Evolutionary conservation across 1,140 invertebrate genomes (phyloP), one percentile per base, ranked within the genome.

Genomic region (Eupeodes corollae): DNA sequence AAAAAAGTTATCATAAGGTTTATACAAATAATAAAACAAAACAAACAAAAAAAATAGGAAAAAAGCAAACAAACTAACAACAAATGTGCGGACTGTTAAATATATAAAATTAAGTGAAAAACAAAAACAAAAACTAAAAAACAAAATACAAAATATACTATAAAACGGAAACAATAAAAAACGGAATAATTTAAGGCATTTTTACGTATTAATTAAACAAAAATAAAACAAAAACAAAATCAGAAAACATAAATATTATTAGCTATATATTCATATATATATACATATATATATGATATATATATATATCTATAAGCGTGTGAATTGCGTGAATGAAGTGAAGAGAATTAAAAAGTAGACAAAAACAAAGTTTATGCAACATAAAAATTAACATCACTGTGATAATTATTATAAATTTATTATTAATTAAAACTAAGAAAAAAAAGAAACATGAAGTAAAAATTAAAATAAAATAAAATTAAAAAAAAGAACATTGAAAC

Each of bases 351-450:
- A 44, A n/a, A 46, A 53, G 44, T 48, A 49, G 42, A 63, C 18
- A 47, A 52, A 55, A 47, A 54, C 51, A 61, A 61, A 61, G 61
- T 54, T 59, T 61, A 61, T 61, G 61, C 59, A 61, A 61, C 62
- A 57, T 61, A 61, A 61, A 59, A 61, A 63, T 63, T 65, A 63
- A 65, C 63, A 66, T 63, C 63, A 65, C 63, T 66, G 63, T 66
- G 63, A 66, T 66, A 66, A 66, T 66, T 66, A 66, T 63, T 66
- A 58, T 66, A 66, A 66, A 66, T 66, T 66, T 66, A 66, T 65
- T 63, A 64, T 57, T 61, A 63, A 63, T 59, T 58, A 56, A 63
- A 63, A 63, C 54, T 51, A 51, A 51, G 43, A 48, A 44, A 65
- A 66, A 64, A 59, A 52, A 61, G 60, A 65, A 65, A 65, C 21